These are phyloP conservation scores for Leucophenga montana DNA, from an alignment of 2,888 invertebrate genomes.

Conservation along the genomic window DNA sequence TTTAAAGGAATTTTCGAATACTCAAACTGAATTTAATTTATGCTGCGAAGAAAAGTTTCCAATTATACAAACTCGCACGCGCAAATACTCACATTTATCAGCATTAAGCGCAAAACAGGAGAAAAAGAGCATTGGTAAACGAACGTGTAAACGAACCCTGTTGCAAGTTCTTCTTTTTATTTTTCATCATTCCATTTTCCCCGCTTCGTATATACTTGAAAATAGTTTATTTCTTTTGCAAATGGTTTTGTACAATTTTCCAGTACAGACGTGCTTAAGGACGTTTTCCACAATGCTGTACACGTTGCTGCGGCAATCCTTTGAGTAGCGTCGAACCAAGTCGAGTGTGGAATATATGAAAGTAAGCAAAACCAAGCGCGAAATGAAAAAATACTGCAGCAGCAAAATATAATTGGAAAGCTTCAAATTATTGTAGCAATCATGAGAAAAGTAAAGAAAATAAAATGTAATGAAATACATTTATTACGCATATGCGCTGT, in stretches of 20 bases:
- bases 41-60: too few relatives aligned
- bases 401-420: constrained; percentile 13
- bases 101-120: too few relatives aligned
- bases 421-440: not conserved
- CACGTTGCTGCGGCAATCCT: constrained; percentile 7
- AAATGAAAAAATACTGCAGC: not conserved
- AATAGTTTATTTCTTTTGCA: not conserved
- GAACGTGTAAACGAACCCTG: constrained; percentile 19
- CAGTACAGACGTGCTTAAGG: constrained; percentile 23
- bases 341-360: not conserved
- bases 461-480: constrained; percentile 3
- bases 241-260: not conserved
- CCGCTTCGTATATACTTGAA: too few relatives aligned
- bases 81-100: too few relatives aligned
- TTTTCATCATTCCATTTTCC: not conserved
- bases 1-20: too few relatives aligned
- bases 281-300: constrained; percentile 13
- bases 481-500: constrained; percentile 20
- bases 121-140: not conserved
- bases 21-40: too few relatives aligned
- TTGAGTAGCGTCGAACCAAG: constrained; percentile 6
- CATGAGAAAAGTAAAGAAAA: not conserved
- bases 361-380: not conserved
- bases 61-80: too few relatives aligned
- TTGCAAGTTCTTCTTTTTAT: not conserved